Conservation (phyloP, 2,113 vertebrate genomes). For the Grammomys dolichurus region DNA sequence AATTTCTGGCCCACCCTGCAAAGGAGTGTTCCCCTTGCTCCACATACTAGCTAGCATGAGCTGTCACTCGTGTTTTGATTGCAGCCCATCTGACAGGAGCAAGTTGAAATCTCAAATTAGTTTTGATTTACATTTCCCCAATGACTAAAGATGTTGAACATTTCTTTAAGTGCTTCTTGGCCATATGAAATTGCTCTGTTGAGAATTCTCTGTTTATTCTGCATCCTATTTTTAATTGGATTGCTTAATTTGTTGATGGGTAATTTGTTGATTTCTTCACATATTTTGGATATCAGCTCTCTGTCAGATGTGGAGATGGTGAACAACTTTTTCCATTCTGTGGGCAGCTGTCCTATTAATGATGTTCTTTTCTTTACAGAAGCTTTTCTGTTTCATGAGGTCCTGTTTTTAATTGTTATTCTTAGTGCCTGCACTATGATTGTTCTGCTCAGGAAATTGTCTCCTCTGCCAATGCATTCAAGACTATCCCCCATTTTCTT, state of each 20-base stretch:
- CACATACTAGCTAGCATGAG: background rate
- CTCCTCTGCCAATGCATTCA: background rate
- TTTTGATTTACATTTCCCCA: background rate
- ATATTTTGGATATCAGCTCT: background rate
- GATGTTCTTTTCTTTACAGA: background rate
- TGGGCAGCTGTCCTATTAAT: background rate
- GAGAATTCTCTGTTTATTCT: background rate
- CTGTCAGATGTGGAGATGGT: background rate
- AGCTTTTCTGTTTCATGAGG: background rate
- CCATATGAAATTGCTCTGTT: background rate
- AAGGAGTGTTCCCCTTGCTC: background rate
- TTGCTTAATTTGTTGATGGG: background rate
- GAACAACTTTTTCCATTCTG: background rate
- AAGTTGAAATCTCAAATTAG: background rate
- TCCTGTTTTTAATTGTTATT: background rate
- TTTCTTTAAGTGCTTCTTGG: background rate
- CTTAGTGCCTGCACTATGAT: background rate
- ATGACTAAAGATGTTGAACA: background rate
- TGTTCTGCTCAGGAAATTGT: background rate
- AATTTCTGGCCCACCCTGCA: background rate
- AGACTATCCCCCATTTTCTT: background rate
- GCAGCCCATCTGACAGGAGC: background rate
- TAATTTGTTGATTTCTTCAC: background rate
- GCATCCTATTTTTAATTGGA: background rate
- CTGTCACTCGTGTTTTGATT: background rate